phyloP scores from a whole-genome alignment of 2,797 vertebrate species.

The Acipenser ruthenus region DNA sequence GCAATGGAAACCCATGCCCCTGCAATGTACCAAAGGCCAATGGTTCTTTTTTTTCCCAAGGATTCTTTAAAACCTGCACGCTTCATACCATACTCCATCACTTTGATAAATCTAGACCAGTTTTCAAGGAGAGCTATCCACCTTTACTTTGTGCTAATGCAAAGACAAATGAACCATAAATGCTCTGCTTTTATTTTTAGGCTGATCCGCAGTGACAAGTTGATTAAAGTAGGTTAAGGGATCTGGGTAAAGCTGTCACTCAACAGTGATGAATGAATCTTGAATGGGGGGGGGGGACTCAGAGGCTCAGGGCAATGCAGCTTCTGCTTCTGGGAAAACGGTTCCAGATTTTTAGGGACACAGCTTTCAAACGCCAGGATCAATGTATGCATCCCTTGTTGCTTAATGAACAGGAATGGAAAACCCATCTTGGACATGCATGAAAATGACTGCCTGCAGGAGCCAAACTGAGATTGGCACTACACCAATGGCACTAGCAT shows the following conservation, averaged over 20 bases:
- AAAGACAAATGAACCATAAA: slow-evolving; percentile 49
- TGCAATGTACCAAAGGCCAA: slow-evolving; percentile 24
- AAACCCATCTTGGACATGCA: no score
- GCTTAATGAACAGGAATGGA: no score
- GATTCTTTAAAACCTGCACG: slow-evolving; percentile 37
- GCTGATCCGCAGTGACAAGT: slow-evolving; percentile 59
- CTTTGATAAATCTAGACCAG: slow-evolving; percentile 56
- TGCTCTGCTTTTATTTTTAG: slow-evolving; percentile 33
- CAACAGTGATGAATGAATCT: slow-evolving; percentile 49
- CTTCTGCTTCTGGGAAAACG: slow-evolving; percentile 20
- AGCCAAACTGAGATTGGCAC: no score
- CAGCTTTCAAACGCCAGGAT: slow-evolving; percentile 9
- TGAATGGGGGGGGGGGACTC: slow-evolving; percentile 20
- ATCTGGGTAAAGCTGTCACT: slow-evolving; percentile 46
- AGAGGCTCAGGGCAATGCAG: slow-evolving; percentile 4
- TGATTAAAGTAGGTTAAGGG: slow-evolving; percentile 67
- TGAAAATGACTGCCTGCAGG: no score
- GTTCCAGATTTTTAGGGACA: slow-evolving; percentile 43
- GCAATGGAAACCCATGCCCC: slow-evolving; percentile 4
- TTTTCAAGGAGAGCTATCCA: slow-evolving; percentile 60
- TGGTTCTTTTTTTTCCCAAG: slow-evolving; percentile 30
- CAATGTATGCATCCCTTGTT: no score
- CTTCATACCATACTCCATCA: slow-evolving; percentile 51
- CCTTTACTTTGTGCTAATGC: slow-evolving; percentile 37
- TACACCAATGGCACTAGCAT: no score